A percentile compares a stretch with the other conserved stretches of the same genome.
Evolutionary conservation across 1,140 invertebrate species (phyloP).

Genomic region (Drepana arcuata): DNA sequence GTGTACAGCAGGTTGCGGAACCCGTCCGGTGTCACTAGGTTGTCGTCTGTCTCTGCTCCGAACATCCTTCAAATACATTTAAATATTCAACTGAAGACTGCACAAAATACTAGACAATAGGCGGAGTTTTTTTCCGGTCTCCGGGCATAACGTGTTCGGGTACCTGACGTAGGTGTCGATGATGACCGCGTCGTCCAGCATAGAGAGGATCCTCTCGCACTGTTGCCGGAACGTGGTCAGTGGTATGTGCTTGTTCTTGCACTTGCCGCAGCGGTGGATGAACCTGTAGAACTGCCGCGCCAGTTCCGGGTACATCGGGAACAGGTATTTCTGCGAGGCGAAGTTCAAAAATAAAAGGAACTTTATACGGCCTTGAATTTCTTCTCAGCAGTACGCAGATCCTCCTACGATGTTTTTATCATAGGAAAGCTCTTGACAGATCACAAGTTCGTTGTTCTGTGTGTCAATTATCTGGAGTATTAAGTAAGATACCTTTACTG

Average conservation of each 20-base stretch:
- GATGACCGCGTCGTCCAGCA: conserved; percentile 77
- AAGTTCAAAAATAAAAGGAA: conserved; percentile 3
- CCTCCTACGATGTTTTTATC: no score
- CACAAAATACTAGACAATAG: background rate
- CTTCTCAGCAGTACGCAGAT: no score
- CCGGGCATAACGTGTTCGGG: no score
- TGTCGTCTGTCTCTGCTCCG: conserved; percentile 61
- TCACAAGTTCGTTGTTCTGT: no score
- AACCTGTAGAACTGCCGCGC: conserved; percentile 78
- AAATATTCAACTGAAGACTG: no score
- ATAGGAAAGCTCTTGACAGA: no score
- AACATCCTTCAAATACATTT: conserved; percentile 66
- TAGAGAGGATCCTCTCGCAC: conserved; percentile 79
- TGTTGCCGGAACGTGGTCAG: conserved; percentile 78
- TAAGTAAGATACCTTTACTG: no score
- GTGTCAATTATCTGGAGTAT: no score
- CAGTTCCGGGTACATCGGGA: conserved; percentile 83
- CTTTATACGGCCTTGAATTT: no score
- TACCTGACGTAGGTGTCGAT: conserved; percentile 79
- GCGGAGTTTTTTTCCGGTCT: background rate
- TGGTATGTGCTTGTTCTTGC: conserved; percentile 75
- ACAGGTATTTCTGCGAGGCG: conserved; percentile 81
- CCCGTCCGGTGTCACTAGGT: conserved; percentile 73
- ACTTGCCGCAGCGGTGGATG: conserved; percentile 74
- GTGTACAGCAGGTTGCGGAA: conserved; percentile 77